Evolutionary conservation across 2,113 vertebrate species (phyloP).

Genomic region (Brachionichthys hirsutus): DNA sequence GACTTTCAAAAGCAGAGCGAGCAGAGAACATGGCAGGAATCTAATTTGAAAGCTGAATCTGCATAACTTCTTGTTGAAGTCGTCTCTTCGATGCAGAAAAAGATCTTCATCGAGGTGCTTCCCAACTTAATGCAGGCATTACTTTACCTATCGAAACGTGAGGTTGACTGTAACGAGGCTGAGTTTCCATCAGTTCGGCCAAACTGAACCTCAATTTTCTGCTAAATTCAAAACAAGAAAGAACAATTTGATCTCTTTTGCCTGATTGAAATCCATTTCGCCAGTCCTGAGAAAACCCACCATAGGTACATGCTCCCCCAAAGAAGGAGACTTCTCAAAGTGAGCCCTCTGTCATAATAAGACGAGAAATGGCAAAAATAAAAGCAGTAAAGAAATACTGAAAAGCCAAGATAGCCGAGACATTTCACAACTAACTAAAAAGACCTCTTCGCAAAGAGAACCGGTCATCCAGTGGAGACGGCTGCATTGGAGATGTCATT

Average conservation of each 20-base stretch:
- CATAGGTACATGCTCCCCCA: conserved; percentile 29
- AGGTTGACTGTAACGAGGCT: conserved; percentile 9
- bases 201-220: conserved; percentile 19
- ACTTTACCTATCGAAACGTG: neutral
- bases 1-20: too few species aligned
- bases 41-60: neutral
- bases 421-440: conserved; percentile 43
- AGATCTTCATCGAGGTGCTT: neutral
- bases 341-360: conserved; percentile 43
- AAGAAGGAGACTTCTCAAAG: conserved; percentile 7
- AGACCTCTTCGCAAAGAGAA: conserved; percentile 45
- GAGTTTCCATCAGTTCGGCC: neutral
- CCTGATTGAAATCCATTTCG: conserved; percentile 48
- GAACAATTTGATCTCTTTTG: conserved; percentile 21
- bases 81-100: too few species aligned
- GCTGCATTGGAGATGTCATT: conserved; percentile 49
- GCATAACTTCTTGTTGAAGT: neutral
- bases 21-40: too few species aligned
- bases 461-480: conserved; percentile 29
- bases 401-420: too few species aligned
- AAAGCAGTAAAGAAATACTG: conserved; percentile 27
- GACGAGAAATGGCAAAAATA: conserved; percentile 41
- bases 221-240: conserved; percentile 16
- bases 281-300: conserved; percentile 27
- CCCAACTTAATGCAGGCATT: too few species aligned